Percentiles rank a stretch among this genome's conserved stretches.
These are phyloP conservation scores for Tragelaphus buxtoni DNA, from an alignment of 2,113 vertebrate genomes.

Conservation along the genomic window DNA sequence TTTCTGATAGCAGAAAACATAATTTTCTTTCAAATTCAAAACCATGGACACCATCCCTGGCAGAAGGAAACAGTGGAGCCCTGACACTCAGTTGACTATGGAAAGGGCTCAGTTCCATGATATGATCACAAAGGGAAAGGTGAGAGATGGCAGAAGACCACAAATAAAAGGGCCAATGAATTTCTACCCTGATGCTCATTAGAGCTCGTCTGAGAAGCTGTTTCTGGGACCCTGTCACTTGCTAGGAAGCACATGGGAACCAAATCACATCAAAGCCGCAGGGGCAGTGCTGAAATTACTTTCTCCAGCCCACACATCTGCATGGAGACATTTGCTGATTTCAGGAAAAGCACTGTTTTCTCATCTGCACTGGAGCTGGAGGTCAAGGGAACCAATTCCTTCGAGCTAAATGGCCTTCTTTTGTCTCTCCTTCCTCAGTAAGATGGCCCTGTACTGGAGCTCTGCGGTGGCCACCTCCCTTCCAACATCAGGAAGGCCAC, in stretches of 20 bases:
- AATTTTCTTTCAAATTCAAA: conserved; percentile 56
- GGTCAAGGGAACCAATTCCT: background rate
- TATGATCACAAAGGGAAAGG: background rate
- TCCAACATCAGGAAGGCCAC: background rate
- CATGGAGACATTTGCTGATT: background rate
- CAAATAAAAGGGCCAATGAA: background rate
- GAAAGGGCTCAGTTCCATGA: background rate
- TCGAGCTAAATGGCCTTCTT: background rate
- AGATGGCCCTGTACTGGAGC: background rate
- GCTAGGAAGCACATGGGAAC: background rate
- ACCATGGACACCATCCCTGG: background rate
- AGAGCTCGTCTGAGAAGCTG: background rate
- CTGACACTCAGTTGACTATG: background rate
- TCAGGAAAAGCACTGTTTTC: background rate
- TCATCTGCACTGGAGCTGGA: background rate
- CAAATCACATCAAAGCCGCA: background rate
- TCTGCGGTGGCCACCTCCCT: background rate
- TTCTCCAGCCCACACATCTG: background rate
- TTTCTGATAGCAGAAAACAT: conserved; percentile 62
- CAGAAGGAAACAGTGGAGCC: background rate
- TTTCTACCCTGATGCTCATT: background rate
- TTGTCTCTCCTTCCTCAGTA: background rate
- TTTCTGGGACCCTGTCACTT: background rate
- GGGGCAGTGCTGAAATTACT: background rate
- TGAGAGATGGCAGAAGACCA: background rate